Evolutionary conservation across 1,140 invertebrate genomes (phyloP), one percentile per base, ranked within the genome.

Genomic region (Drosophila azteca): DNA sequence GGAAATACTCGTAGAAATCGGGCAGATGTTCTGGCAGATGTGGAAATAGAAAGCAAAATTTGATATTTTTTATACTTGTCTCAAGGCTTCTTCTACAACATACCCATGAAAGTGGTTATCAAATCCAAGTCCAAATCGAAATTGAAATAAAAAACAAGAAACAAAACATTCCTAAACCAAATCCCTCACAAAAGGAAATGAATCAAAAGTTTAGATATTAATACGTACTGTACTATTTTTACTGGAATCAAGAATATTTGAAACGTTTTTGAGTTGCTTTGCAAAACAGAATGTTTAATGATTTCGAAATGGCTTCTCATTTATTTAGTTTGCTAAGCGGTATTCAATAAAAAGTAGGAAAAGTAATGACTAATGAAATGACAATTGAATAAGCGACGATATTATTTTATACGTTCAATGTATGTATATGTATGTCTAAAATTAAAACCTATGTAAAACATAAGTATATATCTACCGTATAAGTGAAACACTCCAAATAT

Each of bases 401-500:
- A 81, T 77, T 76, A 64, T 49, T 62, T 55, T 60, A 31, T 46
- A 49, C 74, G 68, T 54, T 82, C 69, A 55, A 68, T 74, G 77
- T 62, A 64, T 71, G 57, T 84, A 79, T 75, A 88, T 88, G 71
- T 75, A 88, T 88, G 71, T 82, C 75, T 77, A 77, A 76, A 63
- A 79, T 76, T 88, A 87, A 88, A 72, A 83, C 70, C 75, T 79
- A 87, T 88, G 83, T 88, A 79, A 77, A 88, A 83, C 79, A 88
- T 88, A 88, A 87, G 82, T 75, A 54, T 79, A 50, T 68, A 68
- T 76, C 58, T 81, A 82, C 66, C 55, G 49, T 65, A 44, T 88
- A 88, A 88, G 83, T 58, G 45, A 88, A 79, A 77, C 82, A 82
- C 83, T 88, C 83, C 79, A 88, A 88, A 88, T 83, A 88, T 88